Conservation (phyloP, 2,888 invertebrate species). For the Melanophora roralis region DNA sequence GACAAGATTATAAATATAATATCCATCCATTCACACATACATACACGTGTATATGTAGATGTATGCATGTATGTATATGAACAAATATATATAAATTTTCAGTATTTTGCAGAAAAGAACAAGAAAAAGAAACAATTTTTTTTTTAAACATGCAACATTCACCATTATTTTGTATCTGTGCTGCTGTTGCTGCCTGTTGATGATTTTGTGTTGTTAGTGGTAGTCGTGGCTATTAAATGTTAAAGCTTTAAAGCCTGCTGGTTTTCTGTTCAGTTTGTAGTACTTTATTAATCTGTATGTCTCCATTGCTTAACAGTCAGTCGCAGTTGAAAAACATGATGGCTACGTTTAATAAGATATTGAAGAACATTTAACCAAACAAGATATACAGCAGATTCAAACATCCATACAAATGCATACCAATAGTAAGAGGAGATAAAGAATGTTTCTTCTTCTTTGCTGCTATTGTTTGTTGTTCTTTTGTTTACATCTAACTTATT, state of each 20-base stretch:
- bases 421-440: slow-evolving; percentile 45
- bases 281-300: slow-evolving; percentile 27
- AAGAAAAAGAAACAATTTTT: not conserved
- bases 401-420: slow-evolving; percentile 21
- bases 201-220: slow-evolving; percentile 36
- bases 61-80: not conserved
- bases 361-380: slow-evolving; percentile 29
- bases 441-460: slow-evolving; percentile 36
- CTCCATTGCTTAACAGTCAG: slow-evolving; percentile 53
- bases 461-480: slow-evolving; percentile 29
- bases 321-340: slow-evolving; percentile 55
- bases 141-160: slow-evolving; percentile 14
- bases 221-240: slow-evolving; percentile 59
- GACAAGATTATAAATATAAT: slow-evolving; percentile 69
- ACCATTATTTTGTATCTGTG: slow-evolving; percentile 38
- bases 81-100: slow-evolving; percentile 1
- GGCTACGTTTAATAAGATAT: slow-evolving; percentile 62
- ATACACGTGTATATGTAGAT: not conserved
- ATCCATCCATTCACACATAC: not conserved
- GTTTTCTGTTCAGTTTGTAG: slow-evolving; percentile 29
- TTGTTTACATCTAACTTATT: slow-evolving; percentile 64
- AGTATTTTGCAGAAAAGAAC: slow-evolving; percentile 3
- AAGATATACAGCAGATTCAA: slow-evolving; percentile 2
- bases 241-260: slow-evolving; percentile 61
- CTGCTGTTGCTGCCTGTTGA: slow-evolving; percentile 18